Evolutionary conservation across 2,888 invertebrate species (phyloP), one percentile per base, ranked within the genome.

Genomic region (Macrophya alboannulata): DNA sequence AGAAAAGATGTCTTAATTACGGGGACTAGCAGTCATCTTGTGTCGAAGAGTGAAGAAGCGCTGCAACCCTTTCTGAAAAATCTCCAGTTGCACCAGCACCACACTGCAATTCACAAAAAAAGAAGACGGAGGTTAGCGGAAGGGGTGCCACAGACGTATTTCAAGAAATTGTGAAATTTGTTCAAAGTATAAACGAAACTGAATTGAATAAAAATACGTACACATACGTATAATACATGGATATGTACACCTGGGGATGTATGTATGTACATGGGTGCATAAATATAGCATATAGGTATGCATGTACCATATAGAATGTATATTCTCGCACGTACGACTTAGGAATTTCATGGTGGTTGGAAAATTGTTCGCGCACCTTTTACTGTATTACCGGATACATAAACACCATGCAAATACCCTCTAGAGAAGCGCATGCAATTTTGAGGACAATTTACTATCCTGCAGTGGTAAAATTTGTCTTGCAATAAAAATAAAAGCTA

Each of bases 11-110:
- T 62, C 62, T 43, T 9, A n/a, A 15, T 62, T 43, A 40, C 77
- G 55, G 37, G 79, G 88, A 91, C 90, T 92, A 92, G 92, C 92
- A 92, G 87, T 92, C 92, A 84, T 92, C 92, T 85, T 91, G 92
- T 37, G 91, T 90, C 71, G 92, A 89, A 4, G 91, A 89, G 86
- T 90, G 91, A 85, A 92, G 84, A 21, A 92, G 91, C n/a, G 92
- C 91, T 48, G 92, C 92, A 51, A 92, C 91, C 45, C 92, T 89
- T 37, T 92, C 92, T 37, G 90, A 91, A 82, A 92, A 91, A 59
- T 92, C 91, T 15, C 90, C 90, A 12, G 90, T 89, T 15, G 87
- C 88, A 84, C 89, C 88, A 48, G 88, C 88, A 10, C 89, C 86
- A 85, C 91, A 92, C 92, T 92, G 92, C 6, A 90, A 90, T 86